A percentile compares a stretch with the other conserved stretches of the same genome.
phyloP scores from a whole-genome alignment of 2,113 vertebrate genomes.

The Oreochromis aureus region DNA sequence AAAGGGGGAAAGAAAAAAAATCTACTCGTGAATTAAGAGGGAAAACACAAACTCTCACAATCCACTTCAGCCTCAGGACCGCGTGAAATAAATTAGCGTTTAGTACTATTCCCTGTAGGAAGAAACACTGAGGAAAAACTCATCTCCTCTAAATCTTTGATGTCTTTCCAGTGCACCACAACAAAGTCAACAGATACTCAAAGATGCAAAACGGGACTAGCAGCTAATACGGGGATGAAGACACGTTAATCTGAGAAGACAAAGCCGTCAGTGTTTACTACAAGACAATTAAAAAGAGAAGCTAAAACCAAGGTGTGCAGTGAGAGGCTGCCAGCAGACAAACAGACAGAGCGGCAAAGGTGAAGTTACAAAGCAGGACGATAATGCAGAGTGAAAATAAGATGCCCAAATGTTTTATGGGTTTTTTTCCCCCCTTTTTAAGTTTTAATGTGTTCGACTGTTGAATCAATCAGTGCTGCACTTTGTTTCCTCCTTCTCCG shows the following conservation, averaged over 20 bases:
- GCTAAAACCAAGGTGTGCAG: neutral
- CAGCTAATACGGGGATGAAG: neutral
- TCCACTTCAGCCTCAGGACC: conserved; percentile 1
- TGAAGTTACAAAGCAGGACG: neutral
- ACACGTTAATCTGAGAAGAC: neutral
- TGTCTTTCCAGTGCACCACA: neutral
- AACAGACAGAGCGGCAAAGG: neutral
- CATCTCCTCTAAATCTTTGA: neutral
- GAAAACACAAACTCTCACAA: conserved; percentile 1
- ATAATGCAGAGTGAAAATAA: neutral
- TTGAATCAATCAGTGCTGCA: conserved; percentile 16
- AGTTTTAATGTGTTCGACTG: neutral
- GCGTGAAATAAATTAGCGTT: conserved; percentile 15
- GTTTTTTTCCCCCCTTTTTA: neutral
- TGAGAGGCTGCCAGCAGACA: neutral
- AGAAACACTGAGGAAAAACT: neutral
- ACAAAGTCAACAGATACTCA: neutral
- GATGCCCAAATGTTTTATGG: neutral
- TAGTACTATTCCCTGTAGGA: neutral
- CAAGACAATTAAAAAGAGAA: neutral
- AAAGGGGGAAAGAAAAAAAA: neutral
- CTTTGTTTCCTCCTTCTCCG: neutral
- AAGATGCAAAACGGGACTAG: neutral
- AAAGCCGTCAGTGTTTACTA: neutral
- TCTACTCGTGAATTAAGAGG: neutral